Base-by-base conservation (phyloP, 2,888 invertebrate species). In the Palloptera scutellata region DNA sequence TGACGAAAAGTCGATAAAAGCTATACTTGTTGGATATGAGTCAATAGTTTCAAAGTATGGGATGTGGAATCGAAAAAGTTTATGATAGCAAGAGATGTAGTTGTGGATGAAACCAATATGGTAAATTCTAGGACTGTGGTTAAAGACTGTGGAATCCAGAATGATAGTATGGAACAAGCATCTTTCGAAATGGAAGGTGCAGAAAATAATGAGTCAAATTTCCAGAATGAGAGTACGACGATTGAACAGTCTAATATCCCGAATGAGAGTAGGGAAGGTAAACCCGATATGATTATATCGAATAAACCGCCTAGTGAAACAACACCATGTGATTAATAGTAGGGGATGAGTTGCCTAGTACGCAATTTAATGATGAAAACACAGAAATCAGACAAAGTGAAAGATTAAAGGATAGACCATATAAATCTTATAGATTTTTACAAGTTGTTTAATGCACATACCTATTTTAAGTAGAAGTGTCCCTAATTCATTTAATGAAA, bases 141-240 rank as follows among this genome's bases (percentile, higher is more conserved):
- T n/a, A n/a, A n/a, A n/a, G n/a, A n/a, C n/a, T n/a, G n/a, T n/a
- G n/a, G n/a, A n/a, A n/a, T n/a, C n/a, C n/a, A n/a, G n/a, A n/a
- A n/a, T n/a, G n/a, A n/a, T n/a, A n/a, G n/a, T n/a, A n/a, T n/a
- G n/a, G n/a, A n/a, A n/a, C n/a, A n/a, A n/a, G n/a, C n/a, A n/a
- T n/a, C n/a, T n/a, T n/a, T n/a, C n/a, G n/a, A n/a, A n/a, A n/a
- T n/a, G n/a, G n/a, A n/a, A n/a, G n/a, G n/a, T n/a, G n/a, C n/a
- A n/a, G n/a, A n/a, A n/a, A 1, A 64, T 55, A 66, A 64, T 62
- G 78, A 80, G 77, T 82, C 82, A 53, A 40, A 51, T 58, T 45
- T 64, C n/a, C 52, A 52, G 45, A 60, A 54, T 68, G 42, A 61
- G 40, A 65, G 60, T 65, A 60, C 1, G 65, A 60, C 61, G 30